Percentiles rank a stretch among this genome's conserved stretches.
Evolutionary conservation across 2,113 vertebrate genomes (phyloP).

Genomic region (Calyptomena viridis): DNA sequence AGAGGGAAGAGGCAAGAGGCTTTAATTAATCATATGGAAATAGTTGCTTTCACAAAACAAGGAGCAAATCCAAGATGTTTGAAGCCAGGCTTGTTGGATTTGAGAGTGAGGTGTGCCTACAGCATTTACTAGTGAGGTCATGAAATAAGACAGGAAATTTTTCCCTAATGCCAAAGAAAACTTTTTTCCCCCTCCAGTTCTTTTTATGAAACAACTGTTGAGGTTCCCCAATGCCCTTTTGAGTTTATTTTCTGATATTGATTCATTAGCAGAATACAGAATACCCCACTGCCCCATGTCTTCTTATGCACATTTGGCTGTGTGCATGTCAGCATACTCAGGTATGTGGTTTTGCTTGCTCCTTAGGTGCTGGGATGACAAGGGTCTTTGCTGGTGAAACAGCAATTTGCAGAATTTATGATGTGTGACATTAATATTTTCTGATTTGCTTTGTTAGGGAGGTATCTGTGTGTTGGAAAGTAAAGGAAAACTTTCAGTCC

Average conservation of each 20-base stretch:
- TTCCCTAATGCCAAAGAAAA: constrained; percentile 57
- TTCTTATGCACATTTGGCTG: neutral
- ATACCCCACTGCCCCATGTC: neutral
- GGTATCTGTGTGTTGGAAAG: neutral
- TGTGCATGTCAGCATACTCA: accelerated
- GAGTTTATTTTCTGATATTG: neutral
- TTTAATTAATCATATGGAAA: constrained; percentile 37
- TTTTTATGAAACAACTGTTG: constrained; percentile 9
- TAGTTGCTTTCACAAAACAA: constrained; percentile 22
- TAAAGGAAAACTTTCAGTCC: neutral
- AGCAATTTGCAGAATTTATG: neutral
- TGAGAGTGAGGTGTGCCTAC: neutral
- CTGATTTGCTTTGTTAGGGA: neutral
- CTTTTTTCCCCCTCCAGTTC: neutral
- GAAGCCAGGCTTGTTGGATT: neutral
- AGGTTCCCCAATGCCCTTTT: neutral
- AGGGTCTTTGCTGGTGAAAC: neutral
- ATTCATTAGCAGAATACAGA: neutral
- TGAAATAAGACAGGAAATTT: constrained; percentile 57
- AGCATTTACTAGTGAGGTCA: constrained; percentile 61
- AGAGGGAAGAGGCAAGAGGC: neutral
- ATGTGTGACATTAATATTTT: neutral
- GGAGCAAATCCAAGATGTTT: constrained; percentile 20
- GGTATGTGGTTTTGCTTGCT: neutral
- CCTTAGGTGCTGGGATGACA: accelerated